Percentiles rank a stretch among this genome's conserved stretches.
Conservation (phyloP, 2,113 vertebrate species). For the Bubalus kerabau region DNA sequence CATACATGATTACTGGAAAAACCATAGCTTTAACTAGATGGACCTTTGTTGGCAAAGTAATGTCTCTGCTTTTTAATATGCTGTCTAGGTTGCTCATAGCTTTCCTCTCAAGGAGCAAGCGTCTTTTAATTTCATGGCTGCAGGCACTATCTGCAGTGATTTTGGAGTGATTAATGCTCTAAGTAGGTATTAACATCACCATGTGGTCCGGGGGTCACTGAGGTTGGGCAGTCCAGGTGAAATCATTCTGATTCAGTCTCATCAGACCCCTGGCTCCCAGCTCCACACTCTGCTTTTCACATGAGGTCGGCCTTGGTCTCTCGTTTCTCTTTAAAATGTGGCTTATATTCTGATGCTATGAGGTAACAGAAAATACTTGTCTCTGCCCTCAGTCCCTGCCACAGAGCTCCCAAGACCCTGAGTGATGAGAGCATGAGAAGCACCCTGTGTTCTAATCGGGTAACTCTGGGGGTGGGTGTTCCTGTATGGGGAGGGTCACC, state of each 20-base stretch:
- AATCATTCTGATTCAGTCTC: not conserved
- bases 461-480: not conserved
- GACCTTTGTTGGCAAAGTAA: not conserved
- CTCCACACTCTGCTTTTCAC: not conserved
- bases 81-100: not conserved
- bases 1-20: not conserved
- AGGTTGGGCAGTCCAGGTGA: not conserved
- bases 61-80: not conserved
- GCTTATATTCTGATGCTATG: not conserved
- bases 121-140: not conserved
- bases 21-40: not conserved
- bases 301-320: rapidly evolving
- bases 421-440: too few relatives aligned
- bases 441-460: not conserved
- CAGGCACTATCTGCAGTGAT: not conserved
- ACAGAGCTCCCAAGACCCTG: not conserved
- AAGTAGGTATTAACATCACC: not conserved
- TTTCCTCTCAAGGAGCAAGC: not conserved
- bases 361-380: not conserved
- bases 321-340: not conserved
- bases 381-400: not conserved
- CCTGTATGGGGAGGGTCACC: not conserved
- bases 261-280: not conserved
- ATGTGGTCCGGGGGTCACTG: rapidly evolving
- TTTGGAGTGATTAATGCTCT: not conserved